phyloP scores from a whole-genome alignment of 2,113 vertebrate species.

The Delphinapterus leucas region DNA sequence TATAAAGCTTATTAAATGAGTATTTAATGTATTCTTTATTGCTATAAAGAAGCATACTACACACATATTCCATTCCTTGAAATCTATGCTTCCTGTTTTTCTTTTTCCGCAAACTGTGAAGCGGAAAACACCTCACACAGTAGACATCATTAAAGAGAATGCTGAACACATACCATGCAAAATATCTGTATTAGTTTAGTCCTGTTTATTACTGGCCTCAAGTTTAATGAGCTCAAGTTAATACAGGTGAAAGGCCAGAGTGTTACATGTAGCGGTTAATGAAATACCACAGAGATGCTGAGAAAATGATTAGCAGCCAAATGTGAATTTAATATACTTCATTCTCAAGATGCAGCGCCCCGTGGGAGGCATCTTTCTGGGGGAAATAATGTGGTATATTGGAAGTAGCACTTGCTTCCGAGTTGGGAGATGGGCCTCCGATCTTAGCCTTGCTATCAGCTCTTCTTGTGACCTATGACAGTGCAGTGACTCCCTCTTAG shows the following conservation, averaged over 20 bases:
- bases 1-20: neutral
- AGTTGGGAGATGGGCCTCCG: neutral
- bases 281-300: conserved; percentile 67
- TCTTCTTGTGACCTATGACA: neutral
- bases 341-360: conserved; percentile 47
- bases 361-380: conserved; percentile 11
- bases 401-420: neutral
- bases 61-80: neutral
- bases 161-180: conserved; percentile 46
- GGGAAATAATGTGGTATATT: neutral
- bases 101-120: neutral
- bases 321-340: conserved; percentile 70
- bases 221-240: conserved; percentile 70
- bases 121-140: neutral
- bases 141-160: conserved; percentile 5
- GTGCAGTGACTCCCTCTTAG: neutral
- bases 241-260: conserved; percentile 68
- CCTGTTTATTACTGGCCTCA: conserved; percentile 62
- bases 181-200: conserved; percentile 52
- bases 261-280: conserved; percentile 65
- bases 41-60: neutral
- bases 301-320: conserved; percentile 68
- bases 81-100: neutral
- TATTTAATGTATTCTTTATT: neutral
- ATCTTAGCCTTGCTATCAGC: neutral